Evolutionary conservation across 2,113 vertebrate genomes (phyloP).

Genomic region (Callocephalon fimbriatum): DNA sequence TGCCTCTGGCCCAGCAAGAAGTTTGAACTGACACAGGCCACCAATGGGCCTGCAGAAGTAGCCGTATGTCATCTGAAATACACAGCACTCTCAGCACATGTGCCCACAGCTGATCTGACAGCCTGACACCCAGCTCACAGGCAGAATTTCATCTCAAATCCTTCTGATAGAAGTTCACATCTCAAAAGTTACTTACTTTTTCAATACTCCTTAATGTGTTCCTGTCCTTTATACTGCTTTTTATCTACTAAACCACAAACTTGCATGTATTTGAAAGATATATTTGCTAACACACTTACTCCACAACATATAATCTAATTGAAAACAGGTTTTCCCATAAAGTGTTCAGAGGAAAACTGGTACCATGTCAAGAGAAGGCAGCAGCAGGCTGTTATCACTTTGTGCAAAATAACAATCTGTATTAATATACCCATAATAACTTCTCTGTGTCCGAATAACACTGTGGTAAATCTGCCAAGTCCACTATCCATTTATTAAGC

Average conservation of each 20-base stretch:
- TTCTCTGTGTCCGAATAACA: neutral
- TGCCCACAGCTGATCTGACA: neutral
- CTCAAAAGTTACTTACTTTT: neutral
- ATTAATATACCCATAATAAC: neutral
- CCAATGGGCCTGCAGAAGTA: neutral
- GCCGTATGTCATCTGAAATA: neutral
- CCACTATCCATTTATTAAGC: neutral
- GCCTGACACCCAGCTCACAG: neutral
- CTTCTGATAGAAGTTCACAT: neutral
- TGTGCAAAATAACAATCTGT: neutral
- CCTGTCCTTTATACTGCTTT: neutral
- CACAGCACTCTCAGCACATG: fast-evolving
- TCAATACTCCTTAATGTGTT: neutral
- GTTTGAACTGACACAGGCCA: fast-evolving
- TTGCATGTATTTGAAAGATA: neutral
- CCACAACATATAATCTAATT: neutral
- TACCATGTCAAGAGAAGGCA: neutral
- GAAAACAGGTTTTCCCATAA: neutral
- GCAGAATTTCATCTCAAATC: neutral
- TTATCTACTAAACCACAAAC: neutral
- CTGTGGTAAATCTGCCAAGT: neutral
- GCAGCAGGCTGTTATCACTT: neutral
- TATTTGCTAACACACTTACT: neutral
- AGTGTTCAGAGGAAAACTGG: neutral
- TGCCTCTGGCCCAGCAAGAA: neutral